Conservation (phyloP, 2,113 vertebrate genomes). For the Macquaria ambigua region DNA sequence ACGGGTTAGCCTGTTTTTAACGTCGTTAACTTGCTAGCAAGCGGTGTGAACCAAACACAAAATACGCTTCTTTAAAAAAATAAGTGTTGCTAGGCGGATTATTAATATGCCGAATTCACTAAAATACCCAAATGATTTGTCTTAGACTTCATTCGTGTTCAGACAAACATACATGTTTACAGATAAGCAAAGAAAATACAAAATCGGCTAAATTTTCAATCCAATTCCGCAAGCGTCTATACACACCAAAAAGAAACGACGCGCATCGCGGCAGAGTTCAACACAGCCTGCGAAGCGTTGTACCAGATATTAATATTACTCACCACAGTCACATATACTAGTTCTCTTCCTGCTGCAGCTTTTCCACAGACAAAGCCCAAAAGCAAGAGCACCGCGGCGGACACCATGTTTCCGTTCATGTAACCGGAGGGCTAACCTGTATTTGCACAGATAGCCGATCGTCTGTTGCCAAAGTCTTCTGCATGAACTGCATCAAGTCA, state of each 20-base stretch:
- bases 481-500: too few relatives aligned
- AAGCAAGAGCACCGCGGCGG: slow-evolving; percentile 4
- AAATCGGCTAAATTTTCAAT: not conserved
- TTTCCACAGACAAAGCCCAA: slow-evolving; percentile 28
- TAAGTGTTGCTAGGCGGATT: not conserved
- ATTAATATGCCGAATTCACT: slow-evolving; percentile 1
- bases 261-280: not conserved
- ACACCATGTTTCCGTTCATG: slow-evolving; percentile 42
- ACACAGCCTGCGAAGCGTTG: not conserved
- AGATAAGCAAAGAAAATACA: not conserved
- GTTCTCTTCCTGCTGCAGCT: slow-evolving; percentile 39
- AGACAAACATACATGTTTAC: not conserved
- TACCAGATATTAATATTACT: slow-evolving; percentile 16
- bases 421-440: not conserved
- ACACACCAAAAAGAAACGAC: too few relatives aligned
- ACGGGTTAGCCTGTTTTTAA: not conserved
- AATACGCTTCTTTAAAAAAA: not conserved
- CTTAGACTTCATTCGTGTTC: rapidly evolving
- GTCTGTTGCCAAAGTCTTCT: too few relatives aligned
- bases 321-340: slow-evolving; percentile 75
- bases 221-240: not conserved
- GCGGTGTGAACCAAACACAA: not conserved
- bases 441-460: not conserved
- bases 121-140: not conserved
- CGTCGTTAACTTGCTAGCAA: not conserved